Percentiles rank a stretch among this genome's conserved stretches.
Conservation (phyloP, 2,113 vertebrate species). For the Pseudonaja textilis region DNA sequence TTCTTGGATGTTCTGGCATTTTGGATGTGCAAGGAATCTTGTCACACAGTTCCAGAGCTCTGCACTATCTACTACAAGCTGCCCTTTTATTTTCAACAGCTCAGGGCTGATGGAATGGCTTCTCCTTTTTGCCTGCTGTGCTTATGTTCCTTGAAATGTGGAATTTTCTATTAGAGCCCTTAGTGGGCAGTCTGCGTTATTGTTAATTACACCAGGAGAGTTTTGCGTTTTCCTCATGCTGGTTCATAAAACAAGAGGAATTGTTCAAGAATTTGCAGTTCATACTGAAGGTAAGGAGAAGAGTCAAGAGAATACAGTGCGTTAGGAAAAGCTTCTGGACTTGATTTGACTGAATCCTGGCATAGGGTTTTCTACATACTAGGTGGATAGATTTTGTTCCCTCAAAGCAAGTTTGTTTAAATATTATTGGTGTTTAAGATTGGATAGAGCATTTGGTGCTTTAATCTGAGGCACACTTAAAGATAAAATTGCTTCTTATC, state of each 20-base stretch:
- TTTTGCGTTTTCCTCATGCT: not conserved
- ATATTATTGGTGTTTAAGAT: not conserved
- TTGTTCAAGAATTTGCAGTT: not conserved
- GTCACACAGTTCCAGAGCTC: not conserved
- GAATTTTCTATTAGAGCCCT: constrained; percentile 32
- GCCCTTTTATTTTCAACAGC: not conserved
- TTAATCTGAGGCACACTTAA: not conserved
- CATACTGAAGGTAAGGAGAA: not conserved
- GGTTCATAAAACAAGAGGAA: constrained; percentile 12
- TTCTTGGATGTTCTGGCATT: not conserved
- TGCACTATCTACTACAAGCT: fast-evolving
- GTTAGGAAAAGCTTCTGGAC: not conserved
- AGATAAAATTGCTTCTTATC: not conserved
- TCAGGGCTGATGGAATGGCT: not conserved
- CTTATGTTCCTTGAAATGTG: constrained; percentile 4
- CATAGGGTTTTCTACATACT: not conserved
- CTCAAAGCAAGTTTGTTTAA: not conserved
- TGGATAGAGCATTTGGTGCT: not conserved
- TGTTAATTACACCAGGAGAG: constrained; percentile 16
- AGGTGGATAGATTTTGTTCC: not conserved
- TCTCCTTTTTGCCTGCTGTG: not conserved
- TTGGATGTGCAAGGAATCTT: not conserved
- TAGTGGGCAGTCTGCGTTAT: not conserved
- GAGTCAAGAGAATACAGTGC: not conserved
- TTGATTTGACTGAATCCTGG: not conserved